Percentiles rank a stretch among this genome's conserved stretches.
Evolutionary conservation across 2,888 invertebrate genomes (phyloP).

Genomic region (Brachynemurus nebulosus): DNA sequence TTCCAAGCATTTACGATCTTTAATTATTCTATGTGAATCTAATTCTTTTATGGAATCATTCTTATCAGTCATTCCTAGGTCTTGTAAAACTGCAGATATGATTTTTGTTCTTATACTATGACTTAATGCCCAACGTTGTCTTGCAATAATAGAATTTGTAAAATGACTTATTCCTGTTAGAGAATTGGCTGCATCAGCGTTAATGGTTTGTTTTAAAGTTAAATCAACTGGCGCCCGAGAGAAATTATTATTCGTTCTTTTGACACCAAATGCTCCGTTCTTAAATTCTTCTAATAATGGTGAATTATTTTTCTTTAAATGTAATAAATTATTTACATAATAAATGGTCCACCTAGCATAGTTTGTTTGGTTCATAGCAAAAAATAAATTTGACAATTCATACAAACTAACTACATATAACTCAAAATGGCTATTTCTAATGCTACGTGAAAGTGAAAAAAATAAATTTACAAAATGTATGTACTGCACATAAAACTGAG

Average conservation of each 20-base stretch:
- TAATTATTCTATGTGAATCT: conserved; percentile 14
- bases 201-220: conserved; percentile 10
- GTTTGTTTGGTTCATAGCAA: conserved; percentile 16
- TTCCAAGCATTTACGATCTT: conserved; percentile 16
- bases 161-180: conserved; percentile 14
- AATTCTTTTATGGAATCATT: conserved; percentile 20
- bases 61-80: conserved; percentile 18
- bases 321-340: conserved; percentile 19
- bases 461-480: neutral
- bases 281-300: conserved; percentile 12
- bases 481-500: conserved; percentile 4
- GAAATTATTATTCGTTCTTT: conserved; percentile 3
- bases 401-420: conserved; percentile 6
- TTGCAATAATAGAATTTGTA: conserved; percentile 19
- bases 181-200: conserved; percentile 17
- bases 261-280: conserved; percentile 5
- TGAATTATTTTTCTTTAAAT: conserved; percentile 18
- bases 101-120: conserved; percentile 21
- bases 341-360: conserved; percentile 13
- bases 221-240: conserved; percentile 9
- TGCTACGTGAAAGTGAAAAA: neutral
- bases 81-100: conserved; percentile 11
- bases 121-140: conserved; percentile 21
- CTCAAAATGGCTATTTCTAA: neutral
- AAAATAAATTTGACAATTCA: conserved; percentile 18